phyloP scores from a whole-genome alignment of 2,113 vertebrate species.

The Synchiropus splendidus region DNA sequence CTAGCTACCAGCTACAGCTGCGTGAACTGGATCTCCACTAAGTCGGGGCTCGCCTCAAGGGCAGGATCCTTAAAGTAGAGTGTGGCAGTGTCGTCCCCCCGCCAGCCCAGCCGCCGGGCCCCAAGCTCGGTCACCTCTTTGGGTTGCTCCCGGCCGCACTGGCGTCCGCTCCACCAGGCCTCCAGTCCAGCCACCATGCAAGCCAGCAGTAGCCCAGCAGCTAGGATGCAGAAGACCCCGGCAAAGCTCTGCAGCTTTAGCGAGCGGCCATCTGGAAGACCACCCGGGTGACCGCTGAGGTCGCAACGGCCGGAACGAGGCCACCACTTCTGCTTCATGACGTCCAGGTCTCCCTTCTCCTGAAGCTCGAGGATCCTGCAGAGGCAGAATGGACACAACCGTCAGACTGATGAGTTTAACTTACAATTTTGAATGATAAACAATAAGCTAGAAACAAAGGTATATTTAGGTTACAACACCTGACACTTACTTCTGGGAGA shows the following conservation, averaged over 20 bases:
- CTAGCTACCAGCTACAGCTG: constrained; percentile 58
- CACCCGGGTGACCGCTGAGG: constrained; percentile 73
- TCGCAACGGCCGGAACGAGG: constrained; percentile 88
- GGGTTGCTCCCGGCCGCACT: constrained; percentile 87
- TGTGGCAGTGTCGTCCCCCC: constrained; percentile 70
- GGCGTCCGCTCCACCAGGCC: constrained; percentile 94
- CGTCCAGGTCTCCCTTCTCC: constrained; percentile 91
- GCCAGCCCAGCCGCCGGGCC: constrained; percentile 61
- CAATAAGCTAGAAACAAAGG: no score
- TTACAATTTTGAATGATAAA: no score
- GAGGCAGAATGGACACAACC: neutral
- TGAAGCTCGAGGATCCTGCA: constrained; percentile 93
- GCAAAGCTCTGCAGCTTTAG: constrained; percentile 97
- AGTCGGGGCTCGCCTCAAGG: constrained; percentile 62
- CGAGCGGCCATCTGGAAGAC: constrained; percentile 82
- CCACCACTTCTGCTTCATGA: constrained; percentile 99
- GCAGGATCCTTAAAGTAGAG: constrained; percentile 72
- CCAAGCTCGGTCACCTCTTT: constrained; percentile 88
- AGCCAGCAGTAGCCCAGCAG: constrained; percentile 90
- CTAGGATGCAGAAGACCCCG: constrained; percentile 96
- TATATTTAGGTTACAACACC: neutral
- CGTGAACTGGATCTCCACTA: constrained; percentile 71
- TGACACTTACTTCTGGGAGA: constrained; percentile 83
- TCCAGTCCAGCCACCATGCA: constrained; percentile 94
- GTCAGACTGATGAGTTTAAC: neutral